These are phyloP conservation scores for Polydesmus complanatus DNA, from an alignment of 2,888 invertebrate species.

Conservation along the genomic window DNA sequence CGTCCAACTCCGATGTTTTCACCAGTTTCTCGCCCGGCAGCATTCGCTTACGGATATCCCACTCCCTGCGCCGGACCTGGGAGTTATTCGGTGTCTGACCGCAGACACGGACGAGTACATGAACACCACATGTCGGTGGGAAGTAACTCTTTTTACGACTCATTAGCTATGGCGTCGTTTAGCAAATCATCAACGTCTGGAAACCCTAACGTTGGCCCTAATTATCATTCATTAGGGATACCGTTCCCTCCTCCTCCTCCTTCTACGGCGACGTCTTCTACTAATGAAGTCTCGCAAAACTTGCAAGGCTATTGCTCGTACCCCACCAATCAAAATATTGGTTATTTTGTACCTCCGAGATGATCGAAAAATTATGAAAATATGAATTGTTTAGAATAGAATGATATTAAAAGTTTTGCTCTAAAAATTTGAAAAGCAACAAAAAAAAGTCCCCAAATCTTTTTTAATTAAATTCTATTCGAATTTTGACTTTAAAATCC, in stretches of 20 bases:
- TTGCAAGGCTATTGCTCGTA: slow-evolving; percentile 5
- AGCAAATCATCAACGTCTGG: too few species aligned
- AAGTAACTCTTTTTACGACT: background rate
- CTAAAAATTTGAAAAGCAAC: too few species aligned
- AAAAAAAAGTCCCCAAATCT: too few species aligned
- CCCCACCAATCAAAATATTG: background rate
- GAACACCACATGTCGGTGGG: background rate
- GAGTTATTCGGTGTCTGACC: background rate
- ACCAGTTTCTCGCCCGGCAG: background rate
- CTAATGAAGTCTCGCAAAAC: background rate
- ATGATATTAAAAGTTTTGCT: too few species aligned
- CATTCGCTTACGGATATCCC: background rate
- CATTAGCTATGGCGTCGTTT: background rate
- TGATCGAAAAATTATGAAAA: too few species aligned
- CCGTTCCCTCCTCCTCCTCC: background rate
- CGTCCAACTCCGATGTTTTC: background rate
- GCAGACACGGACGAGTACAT: background rate
- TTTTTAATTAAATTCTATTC: too few species aligned
- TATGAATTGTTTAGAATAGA: too few species aligned
- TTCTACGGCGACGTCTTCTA: background rate
- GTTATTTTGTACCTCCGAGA: slow-evolving; percentile 3
- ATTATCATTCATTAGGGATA: background rate
- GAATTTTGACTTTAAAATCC: too few species aligned
- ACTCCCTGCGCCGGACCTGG: background rate
- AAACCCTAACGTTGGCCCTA: background rate